Evolutionary conservation across 2,113 vertebrate genomes (phyloP).

Genomic region (Eira barbara): DNA sequence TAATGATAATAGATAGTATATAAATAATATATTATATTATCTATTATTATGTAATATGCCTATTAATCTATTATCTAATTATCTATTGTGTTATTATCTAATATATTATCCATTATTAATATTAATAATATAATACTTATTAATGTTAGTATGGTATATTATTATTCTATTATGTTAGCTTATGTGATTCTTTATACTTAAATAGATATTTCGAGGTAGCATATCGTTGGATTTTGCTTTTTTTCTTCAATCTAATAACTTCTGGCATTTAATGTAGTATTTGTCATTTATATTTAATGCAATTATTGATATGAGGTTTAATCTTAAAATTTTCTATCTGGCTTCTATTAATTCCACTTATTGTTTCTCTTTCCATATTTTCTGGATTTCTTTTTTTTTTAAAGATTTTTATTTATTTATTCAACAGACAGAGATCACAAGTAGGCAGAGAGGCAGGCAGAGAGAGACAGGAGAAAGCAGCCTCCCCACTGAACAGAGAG

Average conservation of each 20-base stretch:
- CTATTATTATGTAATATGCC: no score
- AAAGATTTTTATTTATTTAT: no score
- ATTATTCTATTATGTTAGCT: neutral
- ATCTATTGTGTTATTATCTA: no score
- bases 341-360: neutral
- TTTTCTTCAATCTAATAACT: neutral
- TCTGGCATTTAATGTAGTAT: neutral
- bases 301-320: neutral
- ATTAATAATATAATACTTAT: no score
- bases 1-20: no score
- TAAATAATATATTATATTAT: no score
- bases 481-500: no score
- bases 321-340: neutral
- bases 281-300: neutral
- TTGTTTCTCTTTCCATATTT: neutral
- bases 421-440: no score
- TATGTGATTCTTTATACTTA: neutral
- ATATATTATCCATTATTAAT: no score
- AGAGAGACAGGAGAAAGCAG: no score
- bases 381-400: neutral
- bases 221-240: neutral
- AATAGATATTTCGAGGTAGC: neutral
- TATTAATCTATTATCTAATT: no score
- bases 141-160: neutral
- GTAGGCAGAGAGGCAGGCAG: no score